These are phyloP conservation scores for Phasianus colchicus DNA, from an alignment of 2,113 vertebrate species.

Conservation along the genomic window DNA sequence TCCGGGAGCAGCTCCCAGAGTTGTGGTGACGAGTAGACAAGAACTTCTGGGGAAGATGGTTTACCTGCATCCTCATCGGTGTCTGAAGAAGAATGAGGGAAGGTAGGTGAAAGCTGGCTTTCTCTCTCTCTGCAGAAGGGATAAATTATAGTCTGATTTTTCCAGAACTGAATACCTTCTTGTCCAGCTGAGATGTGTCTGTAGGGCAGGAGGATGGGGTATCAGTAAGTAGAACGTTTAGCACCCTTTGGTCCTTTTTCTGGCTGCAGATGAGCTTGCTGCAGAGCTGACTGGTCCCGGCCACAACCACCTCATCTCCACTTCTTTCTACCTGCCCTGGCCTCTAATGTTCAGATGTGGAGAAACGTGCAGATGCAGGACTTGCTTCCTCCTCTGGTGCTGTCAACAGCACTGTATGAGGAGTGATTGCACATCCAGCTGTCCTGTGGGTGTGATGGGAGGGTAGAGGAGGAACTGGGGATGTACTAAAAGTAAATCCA, in stretches of 20 bases:
- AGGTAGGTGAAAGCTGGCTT: background rate
- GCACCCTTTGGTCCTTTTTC: background rate
- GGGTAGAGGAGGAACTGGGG: background rate
- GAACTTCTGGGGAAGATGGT: background rate
- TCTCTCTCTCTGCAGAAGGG: background rate
- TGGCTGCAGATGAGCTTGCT: background rate
- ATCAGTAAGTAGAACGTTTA: background rate
- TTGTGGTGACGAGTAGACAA: background rate
- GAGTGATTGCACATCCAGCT: background rate
- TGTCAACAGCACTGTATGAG: background rate
- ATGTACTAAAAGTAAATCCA: background rate
- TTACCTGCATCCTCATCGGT: background rate
- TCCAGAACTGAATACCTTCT: background rate
- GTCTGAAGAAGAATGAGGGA: background rate
- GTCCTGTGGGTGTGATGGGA: background rate
- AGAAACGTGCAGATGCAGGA: fast-evolving
- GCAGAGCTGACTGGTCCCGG: background rate
- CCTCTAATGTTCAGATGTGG: fast-evolving
- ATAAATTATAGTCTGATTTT: background rate
- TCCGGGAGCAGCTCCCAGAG: background rate
- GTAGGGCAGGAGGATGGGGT: background rate
- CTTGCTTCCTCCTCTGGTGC: background rate
- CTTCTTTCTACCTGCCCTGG: background rate
- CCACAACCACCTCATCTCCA: background rate
- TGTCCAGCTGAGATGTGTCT: background rate